Base-by-base conservation (phyloP, 2,113 vertebrate species). In the Mormoops blainvillei region DNA sequence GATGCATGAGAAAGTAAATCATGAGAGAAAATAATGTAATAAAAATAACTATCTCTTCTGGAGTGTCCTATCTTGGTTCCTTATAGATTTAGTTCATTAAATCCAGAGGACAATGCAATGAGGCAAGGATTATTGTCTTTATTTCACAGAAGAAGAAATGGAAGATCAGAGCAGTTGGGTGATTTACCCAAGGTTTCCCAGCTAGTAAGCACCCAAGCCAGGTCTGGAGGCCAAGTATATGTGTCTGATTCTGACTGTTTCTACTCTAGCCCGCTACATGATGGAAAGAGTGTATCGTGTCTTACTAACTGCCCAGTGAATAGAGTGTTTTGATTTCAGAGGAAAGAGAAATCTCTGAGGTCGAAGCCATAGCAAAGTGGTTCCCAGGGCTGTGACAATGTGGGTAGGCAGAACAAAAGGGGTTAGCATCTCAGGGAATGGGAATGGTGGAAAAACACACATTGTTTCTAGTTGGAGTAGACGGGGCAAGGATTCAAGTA, bases 241-340 rank as follows among this genome's bases (percentile, higher is more conserved):
- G 5, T 48, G 43, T 68, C 58, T 8, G 65, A 68, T 61, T 20
- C 63, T 68, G 54, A 2, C 10, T 41, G 63, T 48, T 76, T 41
- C 67, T 54, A 7, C 26, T 26, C 65, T 38, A 56, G 43, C 12
- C 28, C 24, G 36, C 43, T 13, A 7, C 20, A 12, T 31, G 18
- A 24, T 16, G 15, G 43, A 86, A 68, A 33, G 45, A 50, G 48
- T 2, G 16, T 0, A 0, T 0, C 0, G 0, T 8, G 54, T 92
- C 58, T 65, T 78, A 58, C 36, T 4, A 45, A 41, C 45, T 65
- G 91, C 61, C 67, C 19, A 0, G 41, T 15, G 65, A 73, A 43
- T 12, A 43, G 71, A 41, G 38, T 26, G 12, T 61, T 19, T 58
- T 80, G 61, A 77, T 58, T 77, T 70, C 52, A 82, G 65, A 61